phyloP scores from a whole-genome alignment of 53 echinoderm and acorn worm genomes.

The Luidia sarsii region DNA sequence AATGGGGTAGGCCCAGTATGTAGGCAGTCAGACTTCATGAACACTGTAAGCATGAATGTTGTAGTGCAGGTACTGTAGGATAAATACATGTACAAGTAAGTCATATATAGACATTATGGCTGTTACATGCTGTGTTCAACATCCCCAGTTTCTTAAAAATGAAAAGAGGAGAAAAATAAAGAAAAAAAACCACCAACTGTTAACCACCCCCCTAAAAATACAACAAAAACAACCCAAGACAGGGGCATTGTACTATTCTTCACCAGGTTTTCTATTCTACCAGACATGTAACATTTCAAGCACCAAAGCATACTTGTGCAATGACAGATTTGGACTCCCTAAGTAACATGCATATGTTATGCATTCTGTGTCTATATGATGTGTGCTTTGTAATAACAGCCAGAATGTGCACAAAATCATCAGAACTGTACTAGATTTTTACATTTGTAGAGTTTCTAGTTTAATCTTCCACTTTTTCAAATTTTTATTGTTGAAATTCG shows the following conservation, averaged over 20 bases:
- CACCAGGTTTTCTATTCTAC: not conserved
- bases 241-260: too few relatives aligned
- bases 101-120: constrained; percentile 4
- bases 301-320: constrained; percentile 57
- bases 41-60: not conserved
- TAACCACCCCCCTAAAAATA: too few relatives aligned
- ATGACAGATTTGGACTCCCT: constrained; percentile 36
- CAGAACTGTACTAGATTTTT: constrained; percentile 56
- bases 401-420: constrained; percentile 41
- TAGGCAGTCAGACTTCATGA: constrained; percentile 20
- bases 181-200: not conserved
- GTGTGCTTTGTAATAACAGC: constrained; percentile 48
- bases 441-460: constrained; percentile 62
- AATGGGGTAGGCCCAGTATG: not conserved
- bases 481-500: constrained; percentile 49
- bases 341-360: constrained; percentile 58
- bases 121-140: not conserved
- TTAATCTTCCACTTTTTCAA: constrained; percentile 50
- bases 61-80: constrained; percentile 20
- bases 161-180: not conserved
- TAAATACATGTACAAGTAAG: constrained; percentile 7
- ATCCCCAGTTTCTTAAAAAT: not conserved
- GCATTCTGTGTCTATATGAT: constrained; percentile 54
- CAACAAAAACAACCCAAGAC: too few relatives aligned
- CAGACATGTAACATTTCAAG: not conserved